Evolutionary conservation across 2,113 vertebrate species (phyloP).

Genomic region (Neolamprologus kungweensis): DNA sequence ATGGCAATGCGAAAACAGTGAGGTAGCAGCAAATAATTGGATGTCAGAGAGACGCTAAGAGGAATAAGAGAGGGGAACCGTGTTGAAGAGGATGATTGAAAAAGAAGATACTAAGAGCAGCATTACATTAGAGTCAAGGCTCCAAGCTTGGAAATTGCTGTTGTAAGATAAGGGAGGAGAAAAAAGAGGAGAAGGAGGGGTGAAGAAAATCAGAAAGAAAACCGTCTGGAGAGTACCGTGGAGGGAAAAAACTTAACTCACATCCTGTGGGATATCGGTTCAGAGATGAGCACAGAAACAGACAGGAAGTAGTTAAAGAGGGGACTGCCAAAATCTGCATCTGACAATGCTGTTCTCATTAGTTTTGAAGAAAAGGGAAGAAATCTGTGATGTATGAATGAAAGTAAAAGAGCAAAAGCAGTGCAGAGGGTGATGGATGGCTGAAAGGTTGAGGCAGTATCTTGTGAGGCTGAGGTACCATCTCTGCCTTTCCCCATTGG

Average conservation of each 20-base stretch:
- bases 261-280: neutral
- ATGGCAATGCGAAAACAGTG: neutral
- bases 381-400: neutral
- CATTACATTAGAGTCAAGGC: neutral
- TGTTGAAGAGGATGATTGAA: neutral
- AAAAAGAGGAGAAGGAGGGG: neutral
- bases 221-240: neutral
- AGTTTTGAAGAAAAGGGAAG: neutral
- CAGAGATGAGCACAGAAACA: neutral
- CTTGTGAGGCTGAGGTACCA: neutral
- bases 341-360: neutral
- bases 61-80: neutral
- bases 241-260: neutral
- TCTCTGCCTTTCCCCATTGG: neutral
- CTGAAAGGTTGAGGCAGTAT: neutral
- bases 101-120: neutral
- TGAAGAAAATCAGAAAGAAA: neutral
- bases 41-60: neutral
- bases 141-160: neutral
- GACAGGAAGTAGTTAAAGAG: neutral
- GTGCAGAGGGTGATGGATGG: neutral
- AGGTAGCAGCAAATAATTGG: neutral
- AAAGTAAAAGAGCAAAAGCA: neutral
- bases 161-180: neutral
- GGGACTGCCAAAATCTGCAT: neutral